Evolutionary conservation across 2,113 vertebrate species (phyloP), one percentile per base, ranked within the genome.

Genomic region (Tachysurus fulvidraco): DNA sequence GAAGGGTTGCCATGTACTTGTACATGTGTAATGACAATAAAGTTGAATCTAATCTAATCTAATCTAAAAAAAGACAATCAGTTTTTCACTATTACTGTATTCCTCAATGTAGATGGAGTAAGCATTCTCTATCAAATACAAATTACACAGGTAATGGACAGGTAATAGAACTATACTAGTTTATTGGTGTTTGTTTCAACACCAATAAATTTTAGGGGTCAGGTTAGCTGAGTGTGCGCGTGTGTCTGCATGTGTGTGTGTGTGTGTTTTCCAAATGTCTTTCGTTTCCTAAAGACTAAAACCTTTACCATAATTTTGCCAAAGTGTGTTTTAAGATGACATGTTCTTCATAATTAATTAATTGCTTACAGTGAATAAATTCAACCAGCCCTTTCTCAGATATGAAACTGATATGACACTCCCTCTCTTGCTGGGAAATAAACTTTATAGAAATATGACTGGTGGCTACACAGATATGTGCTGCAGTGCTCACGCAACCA

Each of bases 401-500:
- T 23, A 41, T 16, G 21, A 71, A 28, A 67, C 44, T 5, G 17
- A 10, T 82, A 9, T 16, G 81, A 54, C 81, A 69, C 82, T 36
- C 64, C 50, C 28, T 55, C 52, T 14, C 21, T 83, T 83, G 25
- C 16, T 12, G 17, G 46, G 65, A 83, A 57, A 54, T 54, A 67
- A 52, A 54, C n/a, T 78, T 64, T 64, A 64, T 78, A 55, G 57
- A 77, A 62, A 52, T 69, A 57, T 5, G n/a, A 65, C 30, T 28
- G 62, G 7, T 80, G 13, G 7, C 62, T 25, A 30, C 21, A 10
- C 25, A 55, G 19, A 67, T 77, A 79, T 79, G 25, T 77, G 19
- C 57, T 52, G n/a, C n/a, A 54, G 71, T 52, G 25, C 55, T 84
- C 65, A 85, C 60, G 82, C 16, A 81, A 65, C 67, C 89, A 90